These are phyloP conservation scores for Sitta carolinensis DNA, from an alignment of 2,797 vertebrate species.

Conservation along the genomic window DNA sequence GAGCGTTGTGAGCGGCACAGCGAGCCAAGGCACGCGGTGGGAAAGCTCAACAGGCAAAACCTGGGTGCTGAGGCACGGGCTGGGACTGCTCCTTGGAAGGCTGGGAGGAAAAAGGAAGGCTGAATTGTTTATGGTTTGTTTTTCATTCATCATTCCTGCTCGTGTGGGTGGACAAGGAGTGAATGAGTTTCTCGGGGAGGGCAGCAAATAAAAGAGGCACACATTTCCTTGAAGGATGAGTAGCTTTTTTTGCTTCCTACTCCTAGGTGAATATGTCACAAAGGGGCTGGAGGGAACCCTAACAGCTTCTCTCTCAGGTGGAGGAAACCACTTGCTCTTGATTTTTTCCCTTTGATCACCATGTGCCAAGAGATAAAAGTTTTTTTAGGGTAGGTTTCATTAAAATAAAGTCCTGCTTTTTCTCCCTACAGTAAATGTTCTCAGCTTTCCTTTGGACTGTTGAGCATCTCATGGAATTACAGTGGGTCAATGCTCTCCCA, in stretches of 20 bases:
- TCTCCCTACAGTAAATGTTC: background rate
- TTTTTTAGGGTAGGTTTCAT: background rate
- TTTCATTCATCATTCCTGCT: slow-evolving; percentile 44
- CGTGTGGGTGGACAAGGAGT: slow-evolving; percentile 53
- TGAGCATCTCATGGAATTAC: background rate
- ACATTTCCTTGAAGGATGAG: slow-evolving; percentile 25
- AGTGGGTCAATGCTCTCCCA: background rate
- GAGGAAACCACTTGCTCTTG: background rate
- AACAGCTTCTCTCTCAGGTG: background rate
- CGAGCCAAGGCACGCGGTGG: background rate
- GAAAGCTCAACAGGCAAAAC: background rate
- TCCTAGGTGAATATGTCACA: background rate
- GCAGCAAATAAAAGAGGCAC: slow-evolving; percentile 23
- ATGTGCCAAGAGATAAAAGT: background rate
- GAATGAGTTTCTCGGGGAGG: slow-evolving; percentile 47
- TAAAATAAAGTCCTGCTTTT: background rate
- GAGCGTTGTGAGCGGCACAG: background rate
- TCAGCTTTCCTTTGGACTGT: background rate
- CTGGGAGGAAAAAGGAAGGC: background rate
- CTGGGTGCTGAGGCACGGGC: background rate
- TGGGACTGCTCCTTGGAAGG: background rate
- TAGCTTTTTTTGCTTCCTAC: background rate
- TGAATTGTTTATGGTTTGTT: slow-evolving; percentile 37
- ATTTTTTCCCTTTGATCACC: background rate
- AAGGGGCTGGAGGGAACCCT: background rate